Evolutionary conservation across 2,797 vertebrate genomes (phyloP), one percentile per base, ranked within the genome.

Genomic region (Typhlichthys eigenmanni): DNA sequence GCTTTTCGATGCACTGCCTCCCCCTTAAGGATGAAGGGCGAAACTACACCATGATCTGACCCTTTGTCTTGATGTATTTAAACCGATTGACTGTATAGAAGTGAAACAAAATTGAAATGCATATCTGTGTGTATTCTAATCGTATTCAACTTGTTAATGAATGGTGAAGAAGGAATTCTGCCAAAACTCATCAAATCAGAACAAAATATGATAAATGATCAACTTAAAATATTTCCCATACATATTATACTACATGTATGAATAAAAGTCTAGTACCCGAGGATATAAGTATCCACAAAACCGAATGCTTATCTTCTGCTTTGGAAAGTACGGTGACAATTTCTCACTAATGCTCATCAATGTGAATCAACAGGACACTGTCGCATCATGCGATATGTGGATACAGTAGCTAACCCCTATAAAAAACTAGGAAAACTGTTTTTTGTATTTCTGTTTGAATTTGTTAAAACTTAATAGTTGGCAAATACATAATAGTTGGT

Each of bases 351-450:
- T 57, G 56, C 8, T 38, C 17, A 54, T 63, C 55, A 58, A 13
- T 58, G 48, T 16, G 24, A 43, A 24, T 14, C n/a, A 47, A 24
- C 14, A 47, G 10, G 50, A 66, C 24, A 62, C 16, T 38, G 34
- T 38, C 1, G 34, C 34, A 38, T 6, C 34, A 9, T 38, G 34
- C 13, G 11, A 5, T 5, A 45, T 54, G 64, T 54, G 64, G 43
- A 14, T 38, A 52, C 45, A 24, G 12, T n/a, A 47, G 50, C 14
- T 49, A 55, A 16, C 58, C 43, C 48, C 19, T 10, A 60, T 65
- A 16, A 62, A 61, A 17, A 67, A 63, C 43, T 2, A 43, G 17
- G 38, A 17, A 51, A 56, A 60, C 56, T 24, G 14, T 8, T 43
- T 24, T 16, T 45, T 24, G 24, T n/a, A n/a, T n/a, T n/a, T n/a